Evolutionary conservation across 2,888 invertebrate species (phyloP).

Genomic region (Habrosyne pyritoides): DNA sequence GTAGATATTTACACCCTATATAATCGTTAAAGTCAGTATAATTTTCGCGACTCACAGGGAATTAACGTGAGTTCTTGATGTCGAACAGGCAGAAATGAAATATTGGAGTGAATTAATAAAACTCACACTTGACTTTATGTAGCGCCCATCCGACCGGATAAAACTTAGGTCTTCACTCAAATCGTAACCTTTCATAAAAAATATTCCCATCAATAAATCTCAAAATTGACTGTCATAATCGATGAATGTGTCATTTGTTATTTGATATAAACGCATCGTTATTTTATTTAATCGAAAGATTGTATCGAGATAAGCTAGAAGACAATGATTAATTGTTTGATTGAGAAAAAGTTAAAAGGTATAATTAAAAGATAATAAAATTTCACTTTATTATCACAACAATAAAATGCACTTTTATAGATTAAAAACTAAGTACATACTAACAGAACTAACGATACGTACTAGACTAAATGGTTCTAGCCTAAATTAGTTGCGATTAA

Average conservation of each 20-base stretch:
- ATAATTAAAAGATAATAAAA: background rate
- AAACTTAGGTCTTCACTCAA: conserved; percentile 25
- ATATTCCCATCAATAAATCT: conserved; percentile 28
- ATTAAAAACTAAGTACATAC: too few species aligned
- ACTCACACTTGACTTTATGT: conserved; percentile 29
- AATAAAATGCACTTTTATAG: background rate
- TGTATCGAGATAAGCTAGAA: background rate
- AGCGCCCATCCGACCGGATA: conserved; percentile 11
- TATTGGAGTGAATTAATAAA: conserved; percentile 51
- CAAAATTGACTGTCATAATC: conserved; percentile 26
- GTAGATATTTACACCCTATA: too few species aligned
- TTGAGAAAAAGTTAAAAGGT: background rate
- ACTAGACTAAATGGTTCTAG: background rate
- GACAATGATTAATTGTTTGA: background rate
- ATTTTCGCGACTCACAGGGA: conserved; percentile 24
- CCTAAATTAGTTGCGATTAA: too few species aligned
- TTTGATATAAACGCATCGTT: conserved; percentile 9
- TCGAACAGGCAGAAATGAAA: conserved; percentile 40
- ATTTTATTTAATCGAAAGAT: too few species aligned
- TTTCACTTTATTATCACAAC: background rate
- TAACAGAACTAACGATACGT: too few species aligned
- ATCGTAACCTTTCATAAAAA: conserved; percentile 23
- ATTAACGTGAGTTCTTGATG: conserved; percentile 36
- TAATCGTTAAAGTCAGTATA: conserved; percentile 23
- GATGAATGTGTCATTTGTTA: conserved; percentile 22